Evolutionary conservation across 2,888 invertebrate genomes (phyloP).

Genomic region (Sclerodermus sp.): DNA sequence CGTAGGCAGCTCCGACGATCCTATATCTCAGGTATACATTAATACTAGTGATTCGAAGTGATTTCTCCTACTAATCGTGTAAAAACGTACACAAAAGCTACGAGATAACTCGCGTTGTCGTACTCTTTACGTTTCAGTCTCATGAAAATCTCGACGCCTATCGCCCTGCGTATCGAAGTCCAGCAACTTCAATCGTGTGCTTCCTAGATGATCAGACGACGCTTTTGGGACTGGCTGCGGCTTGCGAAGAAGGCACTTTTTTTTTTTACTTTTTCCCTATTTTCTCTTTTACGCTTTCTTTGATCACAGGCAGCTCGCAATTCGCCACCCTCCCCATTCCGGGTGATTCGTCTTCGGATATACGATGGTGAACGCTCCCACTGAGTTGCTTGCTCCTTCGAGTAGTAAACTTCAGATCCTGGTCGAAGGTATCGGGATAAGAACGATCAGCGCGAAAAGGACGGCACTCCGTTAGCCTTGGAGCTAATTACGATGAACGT

Average conservation of each 20-base stretch:
- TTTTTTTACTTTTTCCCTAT: background rate
- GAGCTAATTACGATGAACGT: too few relatives aligned
- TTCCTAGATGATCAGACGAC: conserved; percentile 5
- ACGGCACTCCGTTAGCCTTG: too few relatives aligned
- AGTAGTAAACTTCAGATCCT: too few relatives aligned
- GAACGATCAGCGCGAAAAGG: background rate
- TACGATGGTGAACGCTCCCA: too few relatives aligned
- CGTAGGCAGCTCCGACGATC: conserved; percentile 21
- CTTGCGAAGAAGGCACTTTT: conserved; percentile 16
- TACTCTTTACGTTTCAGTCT: conserved; percentile 52
- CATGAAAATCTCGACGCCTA: conserved; percentile 42
- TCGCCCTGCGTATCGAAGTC: conserved; percentile 28
- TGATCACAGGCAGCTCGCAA: too few relatives aligned
- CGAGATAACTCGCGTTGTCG: conserved; percentile 52
- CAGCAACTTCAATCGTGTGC: conserved; percentile 16
- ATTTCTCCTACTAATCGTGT: conserved; percentile 22
- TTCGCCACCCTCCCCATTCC: too few relatives aligned
- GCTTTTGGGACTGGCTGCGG: background rate
- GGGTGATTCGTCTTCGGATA: too few relatives aligned
- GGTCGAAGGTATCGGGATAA: conserved; percentile 1
- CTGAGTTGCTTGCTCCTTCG: too few relatives aligned
- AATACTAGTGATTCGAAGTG: conserved; percentile 48
- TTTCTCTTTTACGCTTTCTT: background rate
- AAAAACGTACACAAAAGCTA: conserved; percentile 52
- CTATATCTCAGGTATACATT: conserved; percentile 44